Percentiles rank a stretch among this genome's conserved stretches.
Evolutionary conservation across 2,797 vertebrate genomes (phyloP).

Genomic region (Varecia variegata): DNA sequence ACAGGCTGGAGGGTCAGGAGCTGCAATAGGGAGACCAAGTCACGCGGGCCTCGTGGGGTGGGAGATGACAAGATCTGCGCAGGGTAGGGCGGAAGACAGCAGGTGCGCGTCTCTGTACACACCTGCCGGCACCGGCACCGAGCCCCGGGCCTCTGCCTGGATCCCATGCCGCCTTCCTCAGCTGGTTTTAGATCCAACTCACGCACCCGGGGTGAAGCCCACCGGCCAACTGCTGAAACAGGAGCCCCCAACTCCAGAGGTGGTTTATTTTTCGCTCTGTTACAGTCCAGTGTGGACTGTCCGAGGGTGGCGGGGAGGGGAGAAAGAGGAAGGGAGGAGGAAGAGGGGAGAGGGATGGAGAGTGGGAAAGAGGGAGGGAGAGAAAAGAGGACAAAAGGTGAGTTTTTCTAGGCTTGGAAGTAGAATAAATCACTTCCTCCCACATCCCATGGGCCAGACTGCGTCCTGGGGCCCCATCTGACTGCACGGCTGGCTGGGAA

Average conservation of each 20-base stretch:
- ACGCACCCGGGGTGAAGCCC: background rate
- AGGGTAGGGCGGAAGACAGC: background rate
- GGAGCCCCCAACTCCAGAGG: background rate
- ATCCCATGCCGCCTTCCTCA: too few species aligned
- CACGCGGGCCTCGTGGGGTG: background rate
- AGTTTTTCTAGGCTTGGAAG: background rate
- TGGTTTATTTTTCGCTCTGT: background rate
- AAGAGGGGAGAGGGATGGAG: fast-evolving
- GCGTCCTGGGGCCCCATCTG: fast-evolving
- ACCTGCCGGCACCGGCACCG: background rate
- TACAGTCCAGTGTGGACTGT: background rate
- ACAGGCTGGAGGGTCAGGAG: background rate
- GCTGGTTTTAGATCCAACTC: background rate
- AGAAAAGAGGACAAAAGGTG: background rate
- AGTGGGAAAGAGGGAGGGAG: too few species aligned
- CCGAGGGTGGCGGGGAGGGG: too few species aligned
- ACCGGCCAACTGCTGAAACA: background rate
- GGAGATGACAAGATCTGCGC: fast-evolving
- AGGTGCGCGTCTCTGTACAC: background rate
- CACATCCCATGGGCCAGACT: background rate
- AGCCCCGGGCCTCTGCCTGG: background rate
- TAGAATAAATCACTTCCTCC: background rate
- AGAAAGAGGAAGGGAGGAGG: fast-evolving
- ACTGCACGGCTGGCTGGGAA: background rate
- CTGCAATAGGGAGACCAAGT: background rate